Conservation (phyloP, 2,113 vertebrate species). For the cat (Felis catus) region DNA sequence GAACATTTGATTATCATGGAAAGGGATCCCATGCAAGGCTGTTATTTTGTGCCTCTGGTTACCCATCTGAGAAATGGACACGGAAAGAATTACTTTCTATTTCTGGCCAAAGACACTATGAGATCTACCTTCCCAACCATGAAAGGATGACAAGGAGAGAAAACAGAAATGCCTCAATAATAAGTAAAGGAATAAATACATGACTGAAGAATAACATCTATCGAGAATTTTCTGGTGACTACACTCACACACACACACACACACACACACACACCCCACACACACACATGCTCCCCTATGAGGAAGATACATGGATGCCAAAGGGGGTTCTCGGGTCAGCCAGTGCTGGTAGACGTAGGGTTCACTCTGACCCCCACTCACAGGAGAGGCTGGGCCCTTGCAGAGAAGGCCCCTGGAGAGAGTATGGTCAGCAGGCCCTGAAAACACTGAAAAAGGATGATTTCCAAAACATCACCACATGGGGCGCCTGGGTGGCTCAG, state of each 20-base stretch:
- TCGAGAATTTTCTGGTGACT: background rate
- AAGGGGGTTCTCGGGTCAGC: rapidly evolving
- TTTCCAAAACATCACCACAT: background rate
- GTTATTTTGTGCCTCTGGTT: background rate
- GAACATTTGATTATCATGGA: background rate
- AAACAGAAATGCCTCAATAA: background rate
- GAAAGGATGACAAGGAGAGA: background rate
- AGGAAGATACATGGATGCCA: background rate
- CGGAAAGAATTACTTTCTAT: background rate
- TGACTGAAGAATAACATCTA: background rate
- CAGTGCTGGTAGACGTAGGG: too few relatives aligned
- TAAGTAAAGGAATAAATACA: background rate
- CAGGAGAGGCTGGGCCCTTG: too few relatives aligned
- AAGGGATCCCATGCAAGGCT: background rate
- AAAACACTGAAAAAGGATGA: background rate
- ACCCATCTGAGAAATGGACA: background rate
- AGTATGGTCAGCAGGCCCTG: too few relatives aligned
- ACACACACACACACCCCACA: background rate
- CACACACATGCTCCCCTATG: background rate
- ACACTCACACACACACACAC: background rate
- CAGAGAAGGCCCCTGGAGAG: background rate
- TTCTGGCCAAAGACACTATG: background rate
- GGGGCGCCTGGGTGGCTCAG: too few relatives aligned
- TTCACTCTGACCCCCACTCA: too few relatives aligned
- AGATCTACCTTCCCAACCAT: background rate